Conservation (phyloP, 2,888 invertebrate species). For the Serrognathus titanus region DNA sequence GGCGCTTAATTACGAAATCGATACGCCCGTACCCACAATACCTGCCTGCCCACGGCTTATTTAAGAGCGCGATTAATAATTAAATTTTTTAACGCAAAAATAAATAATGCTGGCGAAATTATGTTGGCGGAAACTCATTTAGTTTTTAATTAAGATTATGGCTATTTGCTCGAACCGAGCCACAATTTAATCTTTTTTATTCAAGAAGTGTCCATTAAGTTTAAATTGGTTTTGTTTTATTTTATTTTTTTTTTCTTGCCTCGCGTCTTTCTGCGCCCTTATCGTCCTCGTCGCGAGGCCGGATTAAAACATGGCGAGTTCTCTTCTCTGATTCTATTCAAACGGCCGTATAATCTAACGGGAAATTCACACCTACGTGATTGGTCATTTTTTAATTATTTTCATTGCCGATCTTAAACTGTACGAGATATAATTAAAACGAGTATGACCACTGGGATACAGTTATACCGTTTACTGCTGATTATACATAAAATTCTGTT, state of each 20-base stretch:
- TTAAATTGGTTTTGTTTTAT: conserved; percentile 23
- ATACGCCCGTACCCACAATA: conserved; percentile 29
- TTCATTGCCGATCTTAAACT: too few species aligned
- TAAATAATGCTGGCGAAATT: conserved; percentile 32
- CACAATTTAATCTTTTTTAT: conserved; percentile 31
- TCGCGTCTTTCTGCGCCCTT: conserved; percentile 2
- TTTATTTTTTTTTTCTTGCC: conserved; percentile 8
- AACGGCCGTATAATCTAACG: too few species aligned
- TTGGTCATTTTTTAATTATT: too few species aligned
- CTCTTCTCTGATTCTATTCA: too few species aligned
- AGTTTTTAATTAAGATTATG: conserved; percentile 38
- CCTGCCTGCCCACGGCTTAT: conserved; percentile 27
- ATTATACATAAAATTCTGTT: too few species aligned
- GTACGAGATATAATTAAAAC: too few species aligned
- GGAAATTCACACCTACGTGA: too few species aligned
- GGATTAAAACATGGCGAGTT: too few species aligned
- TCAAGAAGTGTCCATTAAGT: conserved; percentile 21
- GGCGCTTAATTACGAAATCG: conserved; percentile 44
- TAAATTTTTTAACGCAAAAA: conserved; percentile 30
- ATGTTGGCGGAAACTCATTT: conserved; percentile 35
- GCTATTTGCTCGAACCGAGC: conserved; percentile 34
- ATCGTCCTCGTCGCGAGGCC: not conserved
- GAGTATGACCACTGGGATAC: too few species aligned
- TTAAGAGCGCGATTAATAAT: conserved; percentile 30
- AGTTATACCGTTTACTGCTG: too few species aligned